Evolutionary conservation across 2,888 invertebrate genomes (phyloP), one percentile per base, ranked within the genome.

Genomic region (Apamea crenata): DNA sequence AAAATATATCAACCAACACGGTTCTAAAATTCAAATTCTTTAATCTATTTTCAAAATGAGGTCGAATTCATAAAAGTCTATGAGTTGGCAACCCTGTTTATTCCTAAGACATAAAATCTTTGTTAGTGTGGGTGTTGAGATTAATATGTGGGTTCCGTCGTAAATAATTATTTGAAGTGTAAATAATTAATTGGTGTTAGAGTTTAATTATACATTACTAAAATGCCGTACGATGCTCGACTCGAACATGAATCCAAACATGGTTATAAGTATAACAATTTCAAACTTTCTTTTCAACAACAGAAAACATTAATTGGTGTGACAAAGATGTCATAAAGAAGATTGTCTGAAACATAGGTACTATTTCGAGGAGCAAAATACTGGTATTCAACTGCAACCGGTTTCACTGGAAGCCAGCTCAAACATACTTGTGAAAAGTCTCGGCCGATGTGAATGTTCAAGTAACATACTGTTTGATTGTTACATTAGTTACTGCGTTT

Each of bases 81-180:
- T 83, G 67, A 80, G 76, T 85, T 80, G 90, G 80, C 87, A 89
- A 47, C 88, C 88, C 87, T 86, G 73, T 80, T 79, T 73, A 77
- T 66, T 50, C 25, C 47, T 63, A 47, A 86, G 69, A 75, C 61
- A 78, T 84, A 72, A 87, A 83, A 83, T 56, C 40, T 74, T 71
- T 69, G 5, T 56, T 16, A n/a, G 82, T 78, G 85, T 89, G 83
- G 71, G 87, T 81, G 79, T 81, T 53, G 66, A 63, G 61, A 87
- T 78, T 85, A 78, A 71, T 73, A 61, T 36, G 44, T 68, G 73
- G 85, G 83, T 87, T 87, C 88, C 56, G 88, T 70, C 32, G 67
- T 69, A 18, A 47, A 50, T 67, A 66, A 59, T 69, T 40, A 56
- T 68, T 44, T 66, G 29, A 59, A 65, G 47, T 47, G 21, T 66